phyloP scores from a whole-genome alignment of 1,140 invertebrate genomes.

The Sarcophaga bullata region DNA sequence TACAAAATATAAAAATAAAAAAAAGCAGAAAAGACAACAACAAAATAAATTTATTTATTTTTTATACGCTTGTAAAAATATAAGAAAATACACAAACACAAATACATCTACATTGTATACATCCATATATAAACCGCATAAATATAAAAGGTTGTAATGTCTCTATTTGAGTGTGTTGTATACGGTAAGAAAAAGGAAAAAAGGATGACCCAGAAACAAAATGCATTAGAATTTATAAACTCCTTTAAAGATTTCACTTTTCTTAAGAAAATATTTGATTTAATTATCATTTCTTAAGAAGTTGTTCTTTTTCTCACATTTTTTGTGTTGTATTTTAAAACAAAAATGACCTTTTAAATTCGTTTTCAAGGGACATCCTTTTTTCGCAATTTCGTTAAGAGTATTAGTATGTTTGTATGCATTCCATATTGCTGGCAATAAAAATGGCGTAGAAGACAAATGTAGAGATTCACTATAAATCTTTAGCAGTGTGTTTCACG shows the following conservation, averaged over 20 bases:
- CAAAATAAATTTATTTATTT: slow-evolving; percentile 23
- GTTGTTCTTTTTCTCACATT: too few relatives aligned
- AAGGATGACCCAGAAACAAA: background rate
- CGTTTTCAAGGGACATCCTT: background rate
- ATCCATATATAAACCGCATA: background rate
- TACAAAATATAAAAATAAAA: background rate
- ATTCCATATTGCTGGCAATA: background rate
- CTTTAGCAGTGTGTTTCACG: slow-evolving; percentile 24
- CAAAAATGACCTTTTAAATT: background rate
- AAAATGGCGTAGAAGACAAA: slow-evolving; percentile 20
- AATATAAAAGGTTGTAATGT: background rate
- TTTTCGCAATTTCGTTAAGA: background rate
- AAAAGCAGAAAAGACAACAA: background rate
- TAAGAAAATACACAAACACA: background rate
- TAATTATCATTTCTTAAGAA: too few relatives aligned
- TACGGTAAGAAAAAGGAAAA: background rate
- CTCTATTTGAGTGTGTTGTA: background rate
- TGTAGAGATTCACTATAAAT: slow-evolving; percentile 32
- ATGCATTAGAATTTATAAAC: background rate
- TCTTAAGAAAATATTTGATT: too few relatives aligned
- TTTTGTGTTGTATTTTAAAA: too few relatives aligned
- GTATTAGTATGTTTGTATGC: background rate
- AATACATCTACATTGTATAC: background rate
- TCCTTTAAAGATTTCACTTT: too few relatives aligned
- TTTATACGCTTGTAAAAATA: slow-evolving; percentile 5